phyloP scores from a whole-genome alignment of 2,797 vertebrate genomes.

The Cetoscarus ocellatus region DNA sequence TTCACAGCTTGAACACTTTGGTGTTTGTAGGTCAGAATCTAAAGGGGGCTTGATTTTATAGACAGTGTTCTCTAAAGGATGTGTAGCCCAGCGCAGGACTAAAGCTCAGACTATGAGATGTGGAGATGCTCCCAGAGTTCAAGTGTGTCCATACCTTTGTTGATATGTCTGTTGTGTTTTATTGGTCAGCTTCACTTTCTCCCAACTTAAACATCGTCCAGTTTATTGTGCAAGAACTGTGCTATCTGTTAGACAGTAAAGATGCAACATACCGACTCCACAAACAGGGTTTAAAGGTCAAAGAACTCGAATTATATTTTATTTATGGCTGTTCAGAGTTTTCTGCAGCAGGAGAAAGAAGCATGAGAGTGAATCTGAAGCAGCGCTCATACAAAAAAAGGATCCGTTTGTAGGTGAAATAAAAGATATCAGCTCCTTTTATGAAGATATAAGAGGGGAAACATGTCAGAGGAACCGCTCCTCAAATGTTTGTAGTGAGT shows the following conservation, averaged over 20 bases:
- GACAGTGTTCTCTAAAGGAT: slow-evolving; percentile 11
- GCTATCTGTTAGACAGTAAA: slow-evolving; percentile 22
- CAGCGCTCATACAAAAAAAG: slow-evolving; percentile 19
- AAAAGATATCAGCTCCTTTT: slow-evolving; percentile 12
- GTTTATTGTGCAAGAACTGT: slow-evolving; percentile 14
- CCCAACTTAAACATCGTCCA: slow-evolving; percentile 4
- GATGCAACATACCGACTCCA: slow-evolving; percentile 8
- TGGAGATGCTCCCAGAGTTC: slow-evolving; percentile 15
- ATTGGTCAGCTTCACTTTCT: slow-evolving; percentile 11
- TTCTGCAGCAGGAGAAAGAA: slow-evolving; percentile 8
- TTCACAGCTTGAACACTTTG: neutral
- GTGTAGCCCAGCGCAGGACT: slow-evolving; percentile 1
- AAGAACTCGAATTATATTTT: neutral
- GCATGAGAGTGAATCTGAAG: slow-evolving; percentile 13
- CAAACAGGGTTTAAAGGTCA: slow-evolving; percentile 26
- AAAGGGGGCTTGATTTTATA: neutral
- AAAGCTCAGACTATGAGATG: neutral
- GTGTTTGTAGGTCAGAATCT: neutral
- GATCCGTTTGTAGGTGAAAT: slow-evolving; percentile 31
- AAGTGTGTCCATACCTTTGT: neutral
- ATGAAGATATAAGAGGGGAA: slow-evolving; percentile 22
- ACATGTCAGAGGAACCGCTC: slow-evolving; percentile 10
- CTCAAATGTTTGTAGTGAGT: slow-evolving; percentile 33
- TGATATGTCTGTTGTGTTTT: slow-evolving; percentile 5
- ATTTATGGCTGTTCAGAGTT: slow-evolving; percentile 21